Conservation (phyloP, 2,888 invertebrate genomes). For the Pycnomerus fuliginosus region DNA sequence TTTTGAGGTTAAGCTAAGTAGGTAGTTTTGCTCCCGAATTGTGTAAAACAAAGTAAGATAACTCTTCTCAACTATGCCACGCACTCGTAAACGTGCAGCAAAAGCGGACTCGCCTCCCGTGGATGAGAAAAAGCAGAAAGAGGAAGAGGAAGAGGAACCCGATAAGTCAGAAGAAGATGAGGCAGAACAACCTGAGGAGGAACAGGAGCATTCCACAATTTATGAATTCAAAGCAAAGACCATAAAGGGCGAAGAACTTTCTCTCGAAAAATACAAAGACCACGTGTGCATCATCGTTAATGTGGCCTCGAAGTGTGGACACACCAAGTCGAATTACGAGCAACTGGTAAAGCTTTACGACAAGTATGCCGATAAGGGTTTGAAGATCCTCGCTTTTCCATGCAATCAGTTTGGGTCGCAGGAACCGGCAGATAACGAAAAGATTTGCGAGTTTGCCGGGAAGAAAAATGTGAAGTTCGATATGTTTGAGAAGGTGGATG, state of each 20-base stretch:
- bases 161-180: slow-evolving; percentile 2
- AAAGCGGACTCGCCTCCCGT: too few relatives aligned
- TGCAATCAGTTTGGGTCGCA: slow-evolving; percentile 82
- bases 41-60: too few relatives aligned
- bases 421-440: slow-evolving; percentile 65
- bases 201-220: slow-evolving; percentile 67
- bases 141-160: neutral
- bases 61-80: too few relatives aligned
- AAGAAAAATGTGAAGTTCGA: slow-evolving; percentile 69
- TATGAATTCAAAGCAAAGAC: slow-evolving; percentile 78
- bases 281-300: slow-evolving; percentile 82
- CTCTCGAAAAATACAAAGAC: slow-evolving; percentile 74
- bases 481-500: slow-evolving; percentile 70
- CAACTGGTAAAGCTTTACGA: slow-evolving; percentile 75
- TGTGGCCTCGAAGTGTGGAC: slow-evolving; percentile 82
- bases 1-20: too few relatives aligned
- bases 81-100: too few relatives aligned
- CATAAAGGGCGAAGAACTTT: slow-evolving; percentile 73
- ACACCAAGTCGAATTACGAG: slow-evolving; percentile 77
- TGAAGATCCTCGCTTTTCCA: slow-evolving; percentile 80
- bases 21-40: too few relatives aligned
- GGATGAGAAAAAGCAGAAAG: slow-evolving; percentile 1
- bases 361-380: slow-evolving; percentile 71
- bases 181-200: slow-evolving; percentile 40
- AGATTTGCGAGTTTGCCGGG: slow-evolving; percentile 63